Conservation (phyloP, 2,888 invertebrate species). For the Odontocerum albicorne region DNA sequence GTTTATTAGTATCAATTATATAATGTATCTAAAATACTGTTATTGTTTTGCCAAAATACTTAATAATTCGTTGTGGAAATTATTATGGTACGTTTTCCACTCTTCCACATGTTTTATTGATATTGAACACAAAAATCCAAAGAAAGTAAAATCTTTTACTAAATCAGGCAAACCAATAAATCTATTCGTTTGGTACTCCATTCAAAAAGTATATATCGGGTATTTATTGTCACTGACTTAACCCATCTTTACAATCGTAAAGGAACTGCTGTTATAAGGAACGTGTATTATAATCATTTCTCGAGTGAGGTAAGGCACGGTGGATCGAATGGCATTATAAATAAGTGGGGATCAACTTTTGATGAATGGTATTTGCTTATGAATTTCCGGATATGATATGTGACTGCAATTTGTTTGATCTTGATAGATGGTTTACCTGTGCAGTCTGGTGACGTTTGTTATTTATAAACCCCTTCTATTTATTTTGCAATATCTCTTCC, state of each 20-base stretch:
- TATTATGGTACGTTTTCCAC: too few species aligned
- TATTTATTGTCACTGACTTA: not conserved
- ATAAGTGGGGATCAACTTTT: conserved; percentile 4
- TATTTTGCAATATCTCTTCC: not conserved
- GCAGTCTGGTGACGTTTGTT: conserved; percentile 21
- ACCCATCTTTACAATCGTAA: not conserved
- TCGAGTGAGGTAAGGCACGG: not conserved
- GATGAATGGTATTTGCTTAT: conserved; percentile 19
- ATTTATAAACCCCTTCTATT: not conserved
- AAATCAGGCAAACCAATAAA: too few species aligned
- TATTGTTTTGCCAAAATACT: too few species aligned
- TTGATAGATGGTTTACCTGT: conserved; percentile 30
- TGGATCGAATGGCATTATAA: not conserved
- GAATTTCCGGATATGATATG: conserved; percentile 28
- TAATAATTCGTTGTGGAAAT: too few species aligned
- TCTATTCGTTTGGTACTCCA: not conserved
- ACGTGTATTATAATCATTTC: not conserved
- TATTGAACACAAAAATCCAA: too few species aligned
- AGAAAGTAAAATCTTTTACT: too few species aligned
- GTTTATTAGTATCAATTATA: too few species aligned
- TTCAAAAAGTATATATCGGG: not conserved
- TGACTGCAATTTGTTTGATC: conserved; percentile 34
- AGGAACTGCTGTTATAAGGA: not conserved
- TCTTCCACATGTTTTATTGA: too few species aligned
- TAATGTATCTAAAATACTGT: too few species aligned